Evolutionary conservation across 2,888 invertebrate genomes (phyloP).

Genomic region (Mayetiola destructor): DNA sequence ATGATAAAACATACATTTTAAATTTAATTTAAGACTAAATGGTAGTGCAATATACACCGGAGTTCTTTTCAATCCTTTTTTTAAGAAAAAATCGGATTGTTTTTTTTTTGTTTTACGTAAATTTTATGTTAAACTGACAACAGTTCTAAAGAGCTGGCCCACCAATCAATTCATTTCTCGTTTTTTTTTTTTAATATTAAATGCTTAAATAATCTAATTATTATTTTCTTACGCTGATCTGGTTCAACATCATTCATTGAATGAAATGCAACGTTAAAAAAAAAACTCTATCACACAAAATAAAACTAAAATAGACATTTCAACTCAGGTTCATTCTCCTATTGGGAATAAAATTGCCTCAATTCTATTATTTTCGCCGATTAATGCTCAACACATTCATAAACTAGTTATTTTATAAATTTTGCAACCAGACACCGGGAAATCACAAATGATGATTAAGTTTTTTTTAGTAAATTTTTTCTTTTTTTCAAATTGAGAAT

Average conservation of each 20-base stretch:
- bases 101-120: not conserved
- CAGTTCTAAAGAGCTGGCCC: constrained; percentile 2
- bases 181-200: not conserved
- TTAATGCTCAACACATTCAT: not conserved
- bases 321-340: constrained; percentile 12
- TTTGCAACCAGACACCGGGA: not conserved
- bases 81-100: not conserved
- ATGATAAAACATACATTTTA: no score
- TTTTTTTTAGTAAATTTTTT: no score
- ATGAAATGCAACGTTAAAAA: not conserved
- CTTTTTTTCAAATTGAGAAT: no score
- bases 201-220: not conserved
- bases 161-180: not conserved
- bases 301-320: not conserved
- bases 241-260: constrained; percentile 2
- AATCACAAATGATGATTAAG: no score
- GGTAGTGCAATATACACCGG: constrained; percentile 12
- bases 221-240: not conserved
- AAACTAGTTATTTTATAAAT: not conserved
- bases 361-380: no score
- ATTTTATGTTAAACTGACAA: not conserved
- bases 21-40: no score
- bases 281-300: not conserved
- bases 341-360: constrained; percentile 1
- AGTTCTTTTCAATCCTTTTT: constrained; percentile 10